Evolutionary conservation across 2,797 vertebrate species (phyloP).

Genomic region (Sebastes alutus): DNA sequence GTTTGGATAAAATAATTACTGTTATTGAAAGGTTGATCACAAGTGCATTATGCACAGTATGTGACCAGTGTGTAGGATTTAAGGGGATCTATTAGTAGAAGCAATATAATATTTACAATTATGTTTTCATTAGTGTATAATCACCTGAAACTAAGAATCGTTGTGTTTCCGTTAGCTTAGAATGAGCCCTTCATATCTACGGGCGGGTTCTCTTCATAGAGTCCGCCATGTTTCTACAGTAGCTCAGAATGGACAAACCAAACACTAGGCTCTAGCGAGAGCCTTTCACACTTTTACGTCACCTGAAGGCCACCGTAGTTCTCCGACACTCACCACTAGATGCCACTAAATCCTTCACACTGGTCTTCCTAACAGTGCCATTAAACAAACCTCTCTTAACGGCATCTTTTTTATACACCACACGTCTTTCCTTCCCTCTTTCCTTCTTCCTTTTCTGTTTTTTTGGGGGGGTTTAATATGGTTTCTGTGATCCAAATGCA

Average conservation of each 20-base stretch:
- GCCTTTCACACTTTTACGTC: not conserved
- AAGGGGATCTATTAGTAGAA: no score
- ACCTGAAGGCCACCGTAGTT: not conserved
- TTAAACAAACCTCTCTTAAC: not conserved
- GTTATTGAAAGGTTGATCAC: no score
- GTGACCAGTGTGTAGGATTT: no score
- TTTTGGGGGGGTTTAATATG: not conserved
- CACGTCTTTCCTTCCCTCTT: not conserved
- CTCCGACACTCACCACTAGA: no score
- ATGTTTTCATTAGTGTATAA: no score
- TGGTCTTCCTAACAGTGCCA: not conserved
- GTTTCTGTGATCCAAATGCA: not conserved
- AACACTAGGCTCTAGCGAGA: no score
- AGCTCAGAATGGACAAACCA: no score
- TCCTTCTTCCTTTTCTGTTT: not conserved
- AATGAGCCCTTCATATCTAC: not conserved
- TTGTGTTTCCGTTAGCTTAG: not conserved
- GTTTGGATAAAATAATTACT: not conserved
- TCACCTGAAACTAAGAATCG: no score
- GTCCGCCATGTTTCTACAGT: no score
- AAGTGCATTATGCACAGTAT: no score
- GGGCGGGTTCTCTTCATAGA: not conserved
- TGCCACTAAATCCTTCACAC: no score
- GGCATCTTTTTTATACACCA: not conserved
- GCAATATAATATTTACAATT: no score